Evolutionary conservation across 2,113 vertebrate genomes (phyloP), one percentile per base, ranked within the genome.

Genomic region (Alectura lathami): DNA sequence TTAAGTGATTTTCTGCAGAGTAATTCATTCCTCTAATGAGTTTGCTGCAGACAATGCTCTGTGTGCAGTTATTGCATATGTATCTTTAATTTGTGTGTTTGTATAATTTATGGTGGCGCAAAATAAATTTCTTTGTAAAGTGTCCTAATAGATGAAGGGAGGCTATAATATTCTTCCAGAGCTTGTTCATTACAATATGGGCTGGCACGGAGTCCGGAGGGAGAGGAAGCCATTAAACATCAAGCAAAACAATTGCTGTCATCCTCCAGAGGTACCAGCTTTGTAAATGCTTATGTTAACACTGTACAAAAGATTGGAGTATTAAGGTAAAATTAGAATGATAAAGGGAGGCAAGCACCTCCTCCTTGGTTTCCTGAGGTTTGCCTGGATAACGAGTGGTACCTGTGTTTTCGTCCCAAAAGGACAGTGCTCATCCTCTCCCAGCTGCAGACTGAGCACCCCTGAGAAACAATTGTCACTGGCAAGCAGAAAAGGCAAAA

Each of bases 171-270:
- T 54, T 85, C 83, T 95, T 93, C 70, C 79, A 91, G 84, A 92
- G 64, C 56, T 80, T 91, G 75, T 94, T 94, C 92, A 29, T 96
- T 93, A 94, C 51, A 26, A 32, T 70, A 12, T 68, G 32, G 82
- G 40, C 83, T 92, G 85, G 89, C 87, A 73, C 14, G 0, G 83
- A 74, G 79, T 94, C 91, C 72, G 17, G 89, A 70, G 91, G 92
- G 93, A 92, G 72, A 88, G 94, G 87, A 96, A 95, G n/a, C 64
- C 95, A 94, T 94, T 94, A 93, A 96, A 91, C 92, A 89, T 82
- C 85, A 86, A 88, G 75, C 92, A 93, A 96, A 97, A 96, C 91
- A 96, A 96, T 94, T 86, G 87, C 73, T 95, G 88, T 91, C 89
- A 50, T 69, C 77, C 79, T 97, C 96, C 76, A 40, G 85, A 79